Base-by-base conservation (phyloP, 1,140 invertebrate genomes). In the Phthorimaea operculella region DNA sequence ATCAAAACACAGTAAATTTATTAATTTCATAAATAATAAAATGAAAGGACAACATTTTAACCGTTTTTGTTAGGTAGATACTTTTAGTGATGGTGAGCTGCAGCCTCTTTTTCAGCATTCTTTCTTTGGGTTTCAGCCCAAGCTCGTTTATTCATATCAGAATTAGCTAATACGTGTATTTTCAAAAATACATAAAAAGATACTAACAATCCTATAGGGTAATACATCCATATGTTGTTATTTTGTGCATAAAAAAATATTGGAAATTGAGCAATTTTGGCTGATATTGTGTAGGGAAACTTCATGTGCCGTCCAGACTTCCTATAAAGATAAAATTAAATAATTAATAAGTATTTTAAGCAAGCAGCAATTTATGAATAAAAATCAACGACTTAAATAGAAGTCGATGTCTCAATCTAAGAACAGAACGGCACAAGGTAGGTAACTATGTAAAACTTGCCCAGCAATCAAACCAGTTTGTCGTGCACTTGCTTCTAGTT, bases 221-320 rank as follows among this genome's bases (percentile, higher is more conserved):
- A 91, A 66, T 89, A 93, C 80, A 85, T 90, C 68, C 86, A 89
- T 34, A 90, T 64, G 85, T 88, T 90, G 58, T 88, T 87, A 57
- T 91, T 87, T 48, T 89, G 87, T 42, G 86, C 76, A 63, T 92
- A 89, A 67, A 77, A 85, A 72, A 87, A 89, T 36, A 74, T 88
- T 17, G 92, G 92, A 72, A 93, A 93, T 59, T 92, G 90, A 17
- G 85, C 89, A 15, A 92, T 63, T 79, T 93, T 92, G n/a, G 92
- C 90, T 8, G 88, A 72, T 0, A 89, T 59, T 1, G 92, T 93
- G 64, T 93, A 93, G 3, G 92, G 92, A 76, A 80, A 93, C 77
- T 90, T 92, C 92, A 93, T 93, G 12, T 87, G 89, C 12, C 90
- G 68, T 52, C 74, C 79, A 15, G 78, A 79, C 66, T 79, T 79